Evolutionary conservation across 2,113 vertebrate species (phyloP).

Genomic region (Cephalopholis sonnerati): DNA sequence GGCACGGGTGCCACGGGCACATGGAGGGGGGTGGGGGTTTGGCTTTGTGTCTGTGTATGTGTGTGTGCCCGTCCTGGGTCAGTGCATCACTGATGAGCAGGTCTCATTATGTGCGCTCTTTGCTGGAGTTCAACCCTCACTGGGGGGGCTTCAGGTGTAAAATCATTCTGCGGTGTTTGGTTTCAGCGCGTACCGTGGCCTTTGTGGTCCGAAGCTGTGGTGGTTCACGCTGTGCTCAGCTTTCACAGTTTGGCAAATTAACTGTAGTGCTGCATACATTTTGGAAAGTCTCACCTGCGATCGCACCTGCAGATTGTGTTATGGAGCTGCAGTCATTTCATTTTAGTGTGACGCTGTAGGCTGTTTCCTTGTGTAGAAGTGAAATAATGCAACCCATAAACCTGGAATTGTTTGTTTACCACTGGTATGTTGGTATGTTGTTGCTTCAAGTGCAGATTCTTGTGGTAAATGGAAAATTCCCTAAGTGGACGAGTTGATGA

Average conservation of each 20-base stretch:
- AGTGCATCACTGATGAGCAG: slow-evolving; percentile 63
- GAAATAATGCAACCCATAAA: slow-evolving; percentile 4
- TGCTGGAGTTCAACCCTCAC: slow-evolving; percentile 44
- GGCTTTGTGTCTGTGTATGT: not conserved
- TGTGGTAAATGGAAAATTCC: not conserved
- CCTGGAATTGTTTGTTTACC: not conserved
- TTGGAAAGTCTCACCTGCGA: slow-evolving; percentile 18
- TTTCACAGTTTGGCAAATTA: slow-evolving; percentile 27
- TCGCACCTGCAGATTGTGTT: slow-evolving; percentile 25
- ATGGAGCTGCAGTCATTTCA: not conserved
- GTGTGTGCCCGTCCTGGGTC: slow-evolving; percentile 51
- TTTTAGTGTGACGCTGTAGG: not conserved
- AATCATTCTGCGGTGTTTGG: slow-evolving; percentile 12
- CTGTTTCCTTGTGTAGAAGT: not conserved
- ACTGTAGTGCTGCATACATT: slow-evolving; percentile 2
- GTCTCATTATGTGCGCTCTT: slow-evolving; percentile 60
- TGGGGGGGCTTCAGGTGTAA: slow-evolving; percentile 60
- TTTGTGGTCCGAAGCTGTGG: slow-evolving; percentile 6
- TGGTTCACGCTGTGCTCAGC: slow-evolving; percentile 5
- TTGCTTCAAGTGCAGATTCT: not conserved
- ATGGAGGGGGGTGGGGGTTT: not conserved
- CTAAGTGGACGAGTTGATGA: slow-evolving; percentile 13
- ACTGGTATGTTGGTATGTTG: not conserved
- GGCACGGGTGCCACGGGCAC: slow-evolving; percentile 53
- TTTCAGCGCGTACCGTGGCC: not conserved